Evolutionary conservation across 92 coral and sea anemone genomes (phyloP), one percentile per base, ranked within the genome.

Genomic region (Porites lobata): DNA sequence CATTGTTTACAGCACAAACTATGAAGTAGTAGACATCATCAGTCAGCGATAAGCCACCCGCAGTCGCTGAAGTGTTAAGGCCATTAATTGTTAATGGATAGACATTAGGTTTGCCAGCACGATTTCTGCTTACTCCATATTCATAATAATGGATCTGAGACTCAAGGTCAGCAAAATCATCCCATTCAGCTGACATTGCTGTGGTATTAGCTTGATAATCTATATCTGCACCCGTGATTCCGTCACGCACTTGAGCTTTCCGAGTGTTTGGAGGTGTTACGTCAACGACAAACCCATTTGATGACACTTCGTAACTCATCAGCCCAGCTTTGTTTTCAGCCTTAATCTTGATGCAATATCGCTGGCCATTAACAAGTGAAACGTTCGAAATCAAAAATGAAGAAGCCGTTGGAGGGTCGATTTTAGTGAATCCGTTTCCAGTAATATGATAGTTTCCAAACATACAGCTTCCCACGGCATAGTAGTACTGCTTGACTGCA

Each of bases 381-480:
- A 92, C 63, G 51, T 85, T 90, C 18, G 65, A 62, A n/a, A 96
- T 72, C 13, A 65, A 53, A 73, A 90, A 75, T 32, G 96, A 92
- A 21, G 95, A 90, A 12, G 96, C 79, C 50, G 78, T 81, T 6
- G 96, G 78, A 17, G 98, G 96, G 14, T 29, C 74, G 22, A 69
- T 92, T 20, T 79, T 65, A n/a, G 88, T 10, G 77, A 96, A 96
- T 58, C 77, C 61, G 83, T 96, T 92, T 51, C 89, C 86, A 12
- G 97, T 96, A 87, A 96, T 90, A 89, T 96, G 98, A 76, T 96
- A 94, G 91, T 96, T 96, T 24, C 97, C 98, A 50, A 65, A 53
- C 4, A 74, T 20, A 72, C 98, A 96, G 77, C 98, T 94, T 1
- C 98, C 98, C 17, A 96, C 93, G 9, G 98, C 98, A 77, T 75